These are phyloP conservation scores for Aptenodytes forsteri DNA, from an alignment of 2,113 vertebrate genomes.

Conservation along the genomic window DNA sequence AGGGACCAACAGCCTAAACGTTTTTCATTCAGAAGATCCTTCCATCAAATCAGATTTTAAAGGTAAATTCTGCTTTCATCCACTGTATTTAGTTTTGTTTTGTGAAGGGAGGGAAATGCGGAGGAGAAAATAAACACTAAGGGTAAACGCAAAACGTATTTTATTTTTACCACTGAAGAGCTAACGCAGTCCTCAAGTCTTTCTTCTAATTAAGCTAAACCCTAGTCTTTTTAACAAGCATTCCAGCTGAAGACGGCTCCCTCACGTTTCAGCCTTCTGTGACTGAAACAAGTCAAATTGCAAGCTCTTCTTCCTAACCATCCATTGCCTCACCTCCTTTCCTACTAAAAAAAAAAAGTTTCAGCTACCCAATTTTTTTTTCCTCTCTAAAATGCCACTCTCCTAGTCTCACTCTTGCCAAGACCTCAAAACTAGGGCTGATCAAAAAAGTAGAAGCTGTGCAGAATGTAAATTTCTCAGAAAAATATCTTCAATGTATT, in stretches of 20 bases:
- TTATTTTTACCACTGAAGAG: not conserved
- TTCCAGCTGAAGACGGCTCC: not conserved
- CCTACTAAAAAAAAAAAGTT: not conserved
- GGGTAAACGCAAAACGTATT: not conserved
- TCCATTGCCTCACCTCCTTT: not conserved
- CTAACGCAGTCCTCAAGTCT: not conserved
- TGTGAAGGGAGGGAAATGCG: not conserved
- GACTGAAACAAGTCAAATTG: not conserved
- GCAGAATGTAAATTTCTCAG: not conserved
- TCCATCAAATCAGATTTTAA: not conserved
- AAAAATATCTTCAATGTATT: not conserved
- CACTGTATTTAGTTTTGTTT: not conserved
- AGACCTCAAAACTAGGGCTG: not conserved
- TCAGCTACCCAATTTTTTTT: not conserved
- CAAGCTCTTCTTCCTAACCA: not conserved
- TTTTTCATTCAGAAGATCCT: not conserved
- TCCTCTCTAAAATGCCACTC: not conserved
- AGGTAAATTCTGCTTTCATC: conserved; percentile 8
- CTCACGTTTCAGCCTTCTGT: not conserved
- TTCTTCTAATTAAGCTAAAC: not conserved
- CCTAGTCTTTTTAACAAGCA: not conserved
- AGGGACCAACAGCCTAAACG: not conserved
- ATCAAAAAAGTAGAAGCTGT: not conserved
- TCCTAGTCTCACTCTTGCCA: not conserved
- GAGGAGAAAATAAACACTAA: not conserved